Base-by-base conservation (phyloP, 2,888 invertebrate genomes). In the Agapostemon virescens region DNA sequence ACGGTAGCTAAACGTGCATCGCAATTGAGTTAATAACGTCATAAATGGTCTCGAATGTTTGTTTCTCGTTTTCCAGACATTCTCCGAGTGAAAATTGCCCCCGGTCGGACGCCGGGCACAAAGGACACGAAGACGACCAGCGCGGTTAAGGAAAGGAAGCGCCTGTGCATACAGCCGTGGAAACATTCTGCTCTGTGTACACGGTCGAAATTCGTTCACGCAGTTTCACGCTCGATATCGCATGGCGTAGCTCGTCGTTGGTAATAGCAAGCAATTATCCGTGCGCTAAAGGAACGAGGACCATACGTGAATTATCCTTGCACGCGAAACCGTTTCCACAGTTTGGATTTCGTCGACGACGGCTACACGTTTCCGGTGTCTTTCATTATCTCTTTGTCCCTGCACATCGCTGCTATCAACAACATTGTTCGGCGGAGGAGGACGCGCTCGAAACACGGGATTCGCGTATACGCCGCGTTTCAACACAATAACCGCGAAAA, bases 401-500 rank as follows among this genome's bases (percentile, higher is more conserved):
- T 20, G 15, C 23, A 17, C 26, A 17, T 17, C 55, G 55, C 26
- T 13, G 40, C 13, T 17, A 55, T 17, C 55, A 26, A 26, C 26
- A 17, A 30, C 55, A 30, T 26, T 55, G 55, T 26, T 55, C n/a
- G 55, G 15, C 15, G 2, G 13, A 3, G 2, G n/a, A 9, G 3
- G n/a, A 1, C 38, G 40, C 13, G 26, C 26, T 26, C 26, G 7
- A 26, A 2, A 17, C 55, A 55, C 17, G 2, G 17, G 26, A 55
- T 26, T 17, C 55, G 26, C 7, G n/a, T n/a, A 1, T 7, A 45
- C 20, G 45, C 15, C 20, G 55, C 36, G 30, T 38, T 42, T 26
- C 26, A 40, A 69, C 77, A 58, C 30, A 42, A 36, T 63, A 55
- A 45, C 69, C 63, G 75, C 73, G 72, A 80, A n/a, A 84, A 82